A percentile compares a stretch with the other conserved stretches of the same genome.
phyloP scores from a whole-genome alignment of 1,140 invertebrate species.

The Cecropterus lyciades region DNA sequence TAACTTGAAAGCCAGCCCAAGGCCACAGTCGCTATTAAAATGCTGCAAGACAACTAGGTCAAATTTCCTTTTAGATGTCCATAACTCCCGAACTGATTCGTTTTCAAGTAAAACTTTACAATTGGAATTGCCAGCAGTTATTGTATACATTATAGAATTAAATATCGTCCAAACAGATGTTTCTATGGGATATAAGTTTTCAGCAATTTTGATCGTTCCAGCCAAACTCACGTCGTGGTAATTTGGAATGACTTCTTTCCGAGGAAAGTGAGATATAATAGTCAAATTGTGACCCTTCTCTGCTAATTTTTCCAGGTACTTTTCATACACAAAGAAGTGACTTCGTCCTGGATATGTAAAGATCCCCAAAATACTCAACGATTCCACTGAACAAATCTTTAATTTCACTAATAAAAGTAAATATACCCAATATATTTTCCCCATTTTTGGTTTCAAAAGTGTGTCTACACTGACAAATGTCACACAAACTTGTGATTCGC shows the following conservation, averaged over 20 bases:
- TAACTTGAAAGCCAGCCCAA: conserved; percentile 86
- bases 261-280: conserved; percentile 88
- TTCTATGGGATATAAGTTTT: conserved; percentile 51
- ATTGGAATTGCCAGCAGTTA: conserved; percentile 49
- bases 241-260: conserved; percentile 78
- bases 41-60: conserved; percentile 88
- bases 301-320: conserved; percentile 84
- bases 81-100: conserved; percentile 70
- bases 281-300: conserved; percentile 89
- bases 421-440: no score
- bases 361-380: no score
- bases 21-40: conserved; percentile 89
- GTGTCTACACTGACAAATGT: no score
- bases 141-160: conserved; percentile 43
- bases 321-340: no score
- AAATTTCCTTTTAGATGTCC: conserved; percentile 79
- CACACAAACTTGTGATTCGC: no score
- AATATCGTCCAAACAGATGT: conserved; percentile 51
- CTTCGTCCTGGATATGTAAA: no score
- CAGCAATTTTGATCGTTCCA: conserved; percentile 55
- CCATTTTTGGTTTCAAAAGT: no score
- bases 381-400: no score
- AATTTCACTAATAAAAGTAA: no score
- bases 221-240: conserved; percentile 85
- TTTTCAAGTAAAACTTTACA: conserved; percentile 76